Percentiles rank a stretch among this genome's conserved stretches.
These are phyloP conservation scores for Drosophila siamana DNA, from an alignment of 2,888 invertebrate species.

Conservation along the genomic window DNA sequence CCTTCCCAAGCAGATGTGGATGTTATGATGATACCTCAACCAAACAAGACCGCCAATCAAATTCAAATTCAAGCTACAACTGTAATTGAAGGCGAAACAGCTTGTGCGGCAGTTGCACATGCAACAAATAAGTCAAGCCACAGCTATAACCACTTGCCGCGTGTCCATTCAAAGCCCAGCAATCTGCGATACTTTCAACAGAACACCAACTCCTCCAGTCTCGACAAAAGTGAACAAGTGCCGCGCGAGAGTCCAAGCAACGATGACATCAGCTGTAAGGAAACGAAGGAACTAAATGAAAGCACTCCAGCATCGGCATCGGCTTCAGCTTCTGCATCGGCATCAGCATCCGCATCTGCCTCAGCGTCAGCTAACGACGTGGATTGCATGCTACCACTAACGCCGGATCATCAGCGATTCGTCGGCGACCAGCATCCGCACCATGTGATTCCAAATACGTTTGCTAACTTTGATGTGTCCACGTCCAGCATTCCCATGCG, in stretches of 20 bases:
- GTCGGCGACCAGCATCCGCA: conserved; percentile 11
- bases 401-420: conserved; percentile 53
- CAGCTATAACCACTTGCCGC: conserved; percentile 82
- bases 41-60: conserved; percentile 38
- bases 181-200: conserved; percentile 50
- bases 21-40: conserved; percentile 46
- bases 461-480: conserved; percentile 50
- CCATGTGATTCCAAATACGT: conserved; percentile 28
- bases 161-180: conserved; percentile 76
- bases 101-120: conserved; percentile 29
- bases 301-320: conserved; percentile 5
- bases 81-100: conserved; percentile 3
- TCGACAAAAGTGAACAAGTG: conserved; percentile 28
- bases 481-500: conserved; percentile 67
- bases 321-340: neutral
- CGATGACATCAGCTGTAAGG: conserved; percentile 29
- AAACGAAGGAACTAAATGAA: conserved; percentile 23
- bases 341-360: neutral
- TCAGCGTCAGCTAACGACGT: conserved; percentile 15
- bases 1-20: conserved; percentile 36
- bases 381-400: conserved; percentile 32
- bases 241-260: conserved; percentile 11
- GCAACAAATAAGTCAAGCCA: conserved; percentile 54
- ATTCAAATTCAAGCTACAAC: no score
- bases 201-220: conserved; percentile 17